Evolutionary conservation across 2,797 vertebrate species (phyloP), one percentile per base, ranked within the genome.

Genomic region (Danio jaintianensis): DNA sequence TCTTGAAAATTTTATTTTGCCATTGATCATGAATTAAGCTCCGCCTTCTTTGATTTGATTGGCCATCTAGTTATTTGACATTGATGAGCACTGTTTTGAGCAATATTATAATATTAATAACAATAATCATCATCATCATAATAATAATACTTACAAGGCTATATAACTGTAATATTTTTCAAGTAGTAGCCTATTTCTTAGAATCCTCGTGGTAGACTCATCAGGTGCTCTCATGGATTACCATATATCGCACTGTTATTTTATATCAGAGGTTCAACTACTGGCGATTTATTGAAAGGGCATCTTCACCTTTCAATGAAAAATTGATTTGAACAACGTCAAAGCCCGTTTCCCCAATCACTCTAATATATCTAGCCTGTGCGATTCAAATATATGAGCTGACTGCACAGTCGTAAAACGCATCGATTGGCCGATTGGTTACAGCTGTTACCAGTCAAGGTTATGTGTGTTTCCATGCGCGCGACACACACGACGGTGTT

Each of bases 371-470:
- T 72, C 45, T 63, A 52, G 15, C 48, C 48, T 52, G 15, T 11
- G 58, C 38, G 36, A 50, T 36, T 36, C 18, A 79, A 72, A 55
- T 53, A 61, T 29, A 53, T 45, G 36, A 45, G 50, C 40, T 29
- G 29, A 29, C 29, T 29, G 18, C 47, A 20, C 50, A 53, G 20
- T 68, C 4, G 53, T 52, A 62, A 79, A 67, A 68, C n/a, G 10
- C 40, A 74, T 78, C 53, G 61, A 73, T 29, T 79, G 67, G 36
- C 6, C 58, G 40, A 16, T 66, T 79, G 56, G 74, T 56, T 64
- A 62, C 71, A 70, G 22, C 40, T 42, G 29, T 13, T 15, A 47
- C 61, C 10, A 47, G 45, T 72, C 56, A 18, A n/a, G 20, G 22
- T 61, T 64, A 29, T 11, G 52, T 52, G 42, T 59, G 50, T 55